Percentiles rank a stretch among this genome's conserved stretches.
phyloP scores from a whole-genome alignment of 2,113 vertebrate species.

The Syrmaticus mikado region DNA sequence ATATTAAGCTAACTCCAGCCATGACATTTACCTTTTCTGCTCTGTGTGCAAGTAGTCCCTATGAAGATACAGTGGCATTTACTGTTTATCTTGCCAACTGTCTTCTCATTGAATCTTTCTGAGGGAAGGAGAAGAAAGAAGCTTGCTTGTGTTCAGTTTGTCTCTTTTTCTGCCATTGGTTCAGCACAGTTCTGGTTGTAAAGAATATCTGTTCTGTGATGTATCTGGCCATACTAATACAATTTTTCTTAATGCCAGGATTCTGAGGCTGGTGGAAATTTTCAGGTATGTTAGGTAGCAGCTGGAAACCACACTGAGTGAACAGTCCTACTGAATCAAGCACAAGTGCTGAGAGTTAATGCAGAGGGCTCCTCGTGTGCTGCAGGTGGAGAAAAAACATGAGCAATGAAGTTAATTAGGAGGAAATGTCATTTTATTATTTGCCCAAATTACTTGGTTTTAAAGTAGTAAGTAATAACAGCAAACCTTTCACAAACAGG shows the following conservation, averaged over 20 bases:
- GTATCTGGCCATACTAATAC: not conserved
- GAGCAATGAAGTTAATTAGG: not conserved
- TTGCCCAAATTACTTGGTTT: not conserved
- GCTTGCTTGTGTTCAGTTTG: not conserved
- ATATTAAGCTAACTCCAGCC: not conserved
- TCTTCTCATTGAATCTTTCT: not conserved
- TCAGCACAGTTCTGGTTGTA: not conserved
- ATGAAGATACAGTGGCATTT: not conserved
- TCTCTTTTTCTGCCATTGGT: not conserved
- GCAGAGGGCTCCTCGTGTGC: not conserved
- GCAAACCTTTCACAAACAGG: not conserved
- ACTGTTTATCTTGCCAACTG: slow-evolving; percentile 1
- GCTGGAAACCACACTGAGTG: not conserved
- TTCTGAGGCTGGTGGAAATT: not conserved
- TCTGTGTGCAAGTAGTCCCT: not conserved
- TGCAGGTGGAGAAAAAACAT: not conserved
- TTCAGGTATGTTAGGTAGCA: not conserved
- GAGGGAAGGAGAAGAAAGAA: not conserved
- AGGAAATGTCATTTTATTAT: not conserved
- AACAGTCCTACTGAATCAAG: not conserved
- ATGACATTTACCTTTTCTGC: not conserved
- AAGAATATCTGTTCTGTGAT: not conserved
- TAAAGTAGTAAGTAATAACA: not conserved
- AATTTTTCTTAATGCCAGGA: not conserved
- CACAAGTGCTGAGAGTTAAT: not conserved